Evolutionary conservation across 2,888 invertebrate species (phyloP), one percentile per base, ranked within the genome.

Genomic region (Tipula lateralis): DNA sequence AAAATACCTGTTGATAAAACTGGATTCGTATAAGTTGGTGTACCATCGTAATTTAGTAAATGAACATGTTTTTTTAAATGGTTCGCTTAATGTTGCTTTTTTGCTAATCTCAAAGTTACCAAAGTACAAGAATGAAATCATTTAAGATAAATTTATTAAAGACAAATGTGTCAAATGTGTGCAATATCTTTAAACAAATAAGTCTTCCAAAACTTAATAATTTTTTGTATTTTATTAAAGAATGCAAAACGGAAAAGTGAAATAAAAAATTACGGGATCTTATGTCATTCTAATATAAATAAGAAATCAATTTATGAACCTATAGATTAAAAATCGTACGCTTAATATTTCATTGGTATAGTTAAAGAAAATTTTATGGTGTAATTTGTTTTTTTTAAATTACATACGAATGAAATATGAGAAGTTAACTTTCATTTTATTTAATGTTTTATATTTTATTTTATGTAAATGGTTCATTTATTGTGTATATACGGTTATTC

Each of bases 101-200:
- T 66, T 66, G n/a, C 16, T 36, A 36, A 66, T 66, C 24, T 66
- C 66, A 66, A 66, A 66, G 66, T 66, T 66, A 66, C 66, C 66
- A 66, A 66, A 24, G 50, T 7, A 66, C 66, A 66, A 1, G 66
- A 66, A 66, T 66, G 24, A 24, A 66, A 66, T 66, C 66, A 66
- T 66, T 44, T 66, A 66, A 66, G 66, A 66, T 66, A 66, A 66
- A 66, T 66, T 66, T 66, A 66, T 66, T 66, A 66, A 66, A 24
- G 66, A 66, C 66, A n/a, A 19, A 24, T 9, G 66, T 66, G 66
- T 66, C 66, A 66, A 9, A 66, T n/a, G n/a, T 66, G 66, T 66
- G 66, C 66, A 66, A 66, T 66, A 66, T 66, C 66, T 66, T 66
- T 66, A 66, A 66, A 66, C 66, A 66, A 66, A 24, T 66, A 50